Base-by-base conservation (phyloP, 2,797 vertebrate species). In the Rhynchotus rufescens region DNA sequence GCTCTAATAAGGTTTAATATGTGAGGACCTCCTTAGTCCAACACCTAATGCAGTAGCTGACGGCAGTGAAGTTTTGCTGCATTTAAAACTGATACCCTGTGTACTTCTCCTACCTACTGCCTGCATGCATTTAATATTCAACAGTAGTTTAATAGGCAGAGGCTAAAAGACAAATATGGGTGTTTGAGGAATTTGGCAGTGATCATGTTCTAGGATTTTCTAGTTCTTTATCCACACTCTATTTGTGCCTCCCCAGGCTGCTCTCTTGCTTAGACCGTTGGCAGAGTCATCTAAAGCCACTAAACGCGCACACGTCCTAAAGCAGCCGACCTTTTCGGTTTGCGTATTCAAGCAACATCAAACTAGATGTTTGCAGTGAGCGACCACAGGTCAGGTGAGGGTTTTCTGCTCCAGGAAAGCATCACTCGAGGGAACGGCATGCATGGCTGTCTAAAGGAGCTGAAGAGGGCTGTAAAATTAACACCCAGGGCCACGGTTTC, bases 1-100 rank as follows among this genome's bases (percentile, higher is more conserved):
- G 34, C 62, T 82, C 57, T 84, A 59, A 74, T 72, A 86, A 90
- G 61, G 45, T 91, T 86, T 94, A 80, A 90, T 87, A 90, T 91
- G 13, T 80, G 84, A 84, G 42, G 34, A 56, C 79, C 28, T 89
- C 62, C 20, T 89, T 80, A 86, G 69, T 80, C 93, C 49, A 74
- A 59, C 34, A 47, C 0, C 1, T 84, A 84, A n/a, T 54, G 21
- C 65, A 44, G 84, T 72, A 65, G 45, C 49, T 90, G 79, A 73
- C 68, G 73, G 56, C 78, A 3, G 0, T 82, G 75, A 73, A 47
- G 66, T 75, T 68, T 71, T 61, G 26, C 49, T 84, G 16, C 19
- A 2, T 60, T 80, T 81, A 52, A 80, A 88, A 62, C 21, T 52
- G 42, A 9, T 78, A 26, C 2, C 59, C 38, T 64, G 10, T 64